Evolutionary conservation across 2,797 vertebrate species (phyloP), one percentile per base, ranked within the genome.

Genomic region (Coregonus ussuriensis): DNA sequence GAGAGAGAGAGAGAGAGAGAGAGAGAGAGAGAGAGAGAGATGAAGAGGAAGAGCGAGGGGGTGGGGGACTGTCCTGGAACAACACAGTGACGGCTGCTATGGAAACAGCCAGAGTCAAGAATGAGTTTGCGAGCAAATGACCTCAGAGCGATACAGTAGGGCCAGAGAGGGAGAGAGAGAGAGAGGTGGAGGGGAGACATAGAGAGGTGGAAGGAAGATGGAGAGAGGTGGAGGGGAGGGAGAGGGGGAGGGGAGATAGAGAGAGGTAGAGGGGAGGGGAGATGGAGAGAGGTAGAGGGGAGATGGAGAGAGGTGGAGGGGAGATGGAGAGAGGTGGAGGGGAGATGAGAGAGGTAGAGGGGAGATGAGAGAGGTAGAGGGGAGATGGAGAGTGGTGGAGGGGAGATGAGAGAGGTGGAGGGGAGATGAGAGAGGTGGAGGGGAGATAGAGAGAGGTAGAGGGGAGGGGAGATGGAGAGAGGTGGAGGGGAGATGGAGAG

Each of bases 41-140:
- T 25, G 25, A 25, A 25, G 25, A 47, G 41, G 1, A 37, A 11
- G 56, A 59, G 16, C 1, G n/a, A 5, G 18, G 15, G 71, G 75
- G 74, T 74, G 79, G 52, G 59, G 75, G 79, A 76, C 47, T 78
- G 66, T 71, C 74, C 68, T 65, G 71, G 78, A 77, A 73, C 76
- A 63, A 54, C 41, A 76, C 13, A 59, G 37, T 67, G 74, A 82
- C 25, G 21, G 81, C 62, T 80, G 74, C 83, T 78, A 84, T 82
- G 82, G 85, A 72, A 89, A 89, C 83, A 76, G 74, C 77, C 63
- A 56, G 76, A 81, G 75, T 82, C 77, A 83, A 87, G 83, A 83
- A 77, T 75, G 82, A 76, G 54, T 59, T 52, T 71, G 75, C 29
- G 9, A 74, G 74, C 77, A 76, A 65, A 75, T 56, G 79, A 80